phyloP scores from a whole-genome alignment of 1,140 invertebrate genomes.

The Atta texana region DNA sequence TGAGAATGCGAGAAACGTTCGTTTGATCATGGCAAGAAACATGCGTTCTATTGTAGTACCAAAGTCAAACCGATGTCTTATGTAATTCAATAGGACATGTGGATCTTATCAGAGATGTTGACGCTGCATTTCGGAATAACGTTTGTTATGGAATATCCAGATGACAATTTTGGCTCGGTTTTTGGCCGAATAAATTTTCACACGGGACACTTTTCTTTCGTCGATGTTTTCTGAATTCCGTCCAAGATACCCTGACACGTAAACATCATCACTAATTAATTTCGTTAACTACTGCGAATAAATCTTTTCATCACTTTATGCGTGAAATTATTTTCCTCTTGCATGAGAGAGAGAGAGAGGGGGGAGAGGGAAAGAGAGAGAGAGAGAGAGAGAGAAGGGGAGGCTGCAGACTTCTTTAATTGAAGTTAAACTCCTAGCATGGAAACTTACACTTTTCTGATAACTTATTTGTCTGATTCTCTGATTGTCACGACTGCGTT shows the following conservation, averaged over 20 bases:
- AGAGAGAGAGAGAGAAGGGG: too few species aligned
- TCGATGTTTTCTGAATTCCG: conserved; percentile 31
- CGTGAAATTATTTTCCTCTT: conserved; percentile 5
- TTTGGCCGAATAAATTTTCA: conserved; percentile 1
- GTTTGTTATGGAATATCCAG: conserved; percentile 54
- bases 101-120: conserved; percentile 50
- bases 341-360: neutral
- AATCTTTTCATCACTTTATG: neutral
- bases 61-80: conserved; percentile 34
- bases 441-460: neutral
- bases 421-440: neutral
- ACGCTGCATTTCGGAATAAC: conserved; percentile 39
- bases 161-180: conserved; percentile 69
- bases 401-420: neutral
- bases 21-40: conserved; percentile 8
- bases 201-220: conserved; percentile 53
- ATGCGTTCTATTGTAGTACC: conserved; percentile 48
- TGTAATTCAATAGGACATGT: conserved; percentile 27
- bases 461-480: neutral
- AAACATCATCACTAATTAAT: conserved; percentile 59
- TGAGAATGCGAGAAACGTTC: conserved; percentile 5
- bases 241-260: conserved; percentile 54
- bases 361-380: too few species aligned
- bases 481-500: neutral
- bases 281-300: neutral